Evolutionary conservation across 2,113 vertebrate genomes (phyloP).

Genomic region (Ophthalmolycus amberensis): DNA sequence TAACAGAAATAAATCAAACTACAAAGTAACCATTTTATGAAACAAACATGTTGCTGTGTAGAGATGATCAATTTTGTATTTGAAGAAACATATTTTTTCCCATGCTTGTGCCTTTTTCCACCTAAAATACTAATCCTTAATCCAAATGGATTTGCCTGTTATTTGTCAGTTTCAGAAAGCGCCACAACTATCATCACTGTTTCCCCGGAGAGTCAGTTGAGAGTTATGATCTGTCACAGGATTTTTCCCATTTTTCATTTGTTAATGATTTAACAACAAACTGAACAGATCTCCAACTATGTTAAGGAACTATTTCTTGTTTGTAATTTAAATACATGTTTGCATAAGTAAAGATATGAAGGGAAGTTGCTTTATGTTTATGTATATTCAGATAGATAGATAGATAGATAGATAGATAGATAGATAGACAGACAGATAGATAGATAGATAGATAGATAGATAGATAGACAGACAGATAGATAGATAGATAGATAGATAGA

Average conservation of each 20-base stretch:
- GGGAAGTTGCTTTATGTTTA: not conserved
- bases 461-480: too few relatives aligned
- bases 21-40: not conserved
- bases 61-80: not conserved
- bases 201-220: not conserved
- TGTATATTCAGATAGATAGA: too few relatives aligned
- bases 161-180: not conserved
- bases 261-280: not conserved
- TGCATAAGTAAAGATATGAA: not conserved
- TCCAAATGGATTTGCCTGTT: not conserved
- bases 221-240: not conserved
- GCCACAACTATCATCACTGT: too few relatives aligned
- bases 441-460: too few relatives aligned
- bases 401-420: too few relatives aligned
- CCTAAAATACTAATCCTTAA: not conserved
- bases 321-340: not conserved
- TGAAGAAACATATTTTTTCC: not conserved
- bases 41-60: not conserved
- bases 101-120: not conserved
- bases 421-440: too few relatives aligned
- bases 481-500: too few relatives aligned
- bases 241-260: not conserved
- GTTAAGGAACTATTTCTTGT: not conserved
- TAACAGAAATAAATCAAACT: not conserved
- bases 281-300: not conserved